Conservation (phyloP, 2,113 vertebrate genomes). For the Lycocorax pyrrhopterus region DNA sequence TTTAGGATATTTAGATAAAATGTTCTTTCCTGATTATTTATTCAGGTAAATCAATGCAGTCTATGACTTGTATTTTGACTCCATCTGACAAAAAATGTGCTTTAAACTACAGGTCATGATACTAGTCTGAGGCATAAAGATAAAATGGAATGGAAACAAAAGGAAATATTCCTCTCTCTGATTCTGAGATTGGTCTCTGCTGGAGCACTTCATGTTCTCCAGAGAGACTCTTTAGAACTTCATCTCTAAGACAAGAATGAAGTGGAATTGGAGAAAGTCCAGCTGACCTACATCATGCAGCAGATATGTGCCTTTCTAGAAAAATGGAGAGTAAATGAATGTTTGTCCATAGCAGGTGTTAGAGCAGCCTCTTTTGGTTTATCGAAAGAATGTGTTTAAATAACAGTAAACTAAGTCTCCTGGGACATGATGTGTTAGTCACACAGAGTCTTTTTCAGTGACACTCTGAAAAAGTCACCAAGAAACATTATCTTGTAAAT, state of each 20-base stretch:
- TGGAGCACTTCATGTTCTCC: not conserved
- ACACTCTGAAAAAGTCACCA: conserved; percentile 1
- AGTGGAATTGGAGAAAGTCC: not conserved
- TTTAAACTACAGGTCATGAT: not conserved
- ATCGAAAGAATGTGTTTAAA: not conserved
- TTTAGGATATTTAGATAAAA: not conserved
- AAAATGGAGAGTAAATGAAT: not conserved
- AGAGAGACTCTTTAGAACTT: not conserved
- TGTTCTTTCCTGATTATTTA: not conserved
- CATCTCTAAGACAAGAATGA: not conserved
- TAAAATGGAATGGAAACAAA: not conserved
- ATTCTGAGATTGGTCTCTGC: not conserved
- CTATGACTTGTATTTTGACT: not conserved
- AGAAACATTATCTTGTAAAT: not conserved
- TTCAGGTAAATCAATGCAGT: not conserved
- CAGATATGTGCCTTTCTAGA: not conserved
- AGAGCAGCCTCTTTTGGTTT: not conserved
- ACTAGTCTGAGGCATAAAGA: not conserved
- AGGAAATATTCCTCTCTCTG: not conserved
- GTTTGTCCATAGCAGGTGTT: not conserved
- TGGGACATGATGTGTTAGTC: not conserved
- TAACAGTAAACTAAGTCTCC: not conserved
- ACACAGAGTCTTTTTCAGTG: not conserved
- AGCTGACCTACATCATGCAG: not conserved
- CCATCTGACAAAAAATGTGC: not conserved